These are phyloP conservation scores for Rhyacophila evoluta DNA, from an alignment of 2,888 invertebrate species.

Conservation along the genomic window DNA sequence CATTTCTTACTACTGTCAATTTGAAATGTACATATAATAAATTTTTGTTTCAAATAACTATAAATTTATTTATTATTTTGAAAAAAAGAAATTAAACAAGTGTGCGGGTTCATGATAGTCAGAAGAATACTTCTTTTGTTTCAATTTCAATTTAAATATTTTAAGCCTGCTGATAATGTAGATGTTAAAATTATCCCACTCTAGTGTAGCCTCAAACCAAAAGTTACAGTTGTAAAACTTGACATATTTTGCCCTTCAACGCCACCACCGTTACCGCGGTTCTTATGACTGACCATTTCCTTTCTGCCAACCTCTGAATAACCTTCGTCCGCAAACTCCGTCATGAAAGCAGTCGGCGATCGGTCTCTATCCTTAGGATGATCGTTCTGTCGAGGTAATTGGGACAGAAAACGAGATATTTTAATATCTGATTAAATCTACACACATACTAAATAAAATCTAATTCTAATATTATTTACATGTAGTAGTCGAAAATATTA, in stretches of 20 bases:
- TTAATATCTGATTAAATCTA: not conserved
- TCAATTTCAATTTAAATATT: no score
- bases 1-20: no score
- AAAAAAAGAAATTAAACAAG: no score
- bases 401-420: slow-evolving; percentile 10
- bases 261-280: not conserved
- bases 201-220: not conserved
- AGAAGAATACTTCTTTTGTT: no score
- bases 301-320: slow-evolving; percentile 22
- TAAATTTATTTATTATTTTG: no score
- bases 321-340: slow-evolving; percentile 42
- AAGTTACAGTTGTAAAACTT: not conserved
- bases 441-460: not conserved
- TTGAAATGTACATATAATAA: no score
- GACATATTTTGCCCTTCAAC: not conserved
- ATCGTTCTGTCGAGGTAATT: slow-evolving; percentile 61
- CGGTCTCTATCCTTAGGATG: slow-evolving; percentile 60
- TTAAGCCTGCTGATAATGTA: no score
- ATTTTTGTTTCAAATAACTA: no score
- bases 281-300: slow-evolving; percentile 12
- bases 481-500: no score
- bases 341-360: slow-evolving; percentile 53
- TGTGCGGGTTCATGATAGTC: no score
- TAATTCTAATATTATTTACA: no score
- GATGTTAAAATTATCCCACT: not conserved